These are phyloP conservation scores for Stigmatopora nigra DNA, from an alignment of 2,113 vertebrate species.

Conservation along the genomic window DNA sequence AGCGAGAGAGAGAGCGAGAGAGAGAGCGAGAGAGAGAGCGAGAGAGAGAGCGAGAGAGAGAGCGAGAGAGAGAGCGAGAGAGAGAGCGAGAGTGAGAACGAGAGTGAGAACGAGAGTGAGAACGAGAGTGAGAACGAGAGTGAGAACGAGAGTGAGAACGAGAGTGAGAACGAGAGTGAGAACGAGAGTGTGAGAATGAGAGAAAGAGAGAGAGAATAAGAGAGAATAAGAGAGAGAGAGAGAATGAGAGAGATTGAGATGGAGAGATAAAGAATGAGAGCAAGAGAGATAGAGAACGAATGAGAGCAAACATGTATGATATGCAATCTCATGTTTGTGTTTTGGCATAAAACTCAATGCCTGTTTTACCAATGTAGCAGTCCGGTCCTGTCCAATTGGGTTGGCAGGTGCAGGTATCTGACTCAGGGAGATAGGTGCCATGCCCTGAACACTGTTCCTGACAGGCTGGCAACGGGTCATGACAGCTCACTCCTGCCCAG, in stretches of 20 bases:
- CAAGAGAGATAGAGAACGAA: too few relatives aligned
- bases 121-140: too few relatives aligned
- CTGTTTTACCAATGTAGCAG: conserved; percentile 82
- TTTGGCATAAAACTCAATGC: conserved; percentile 28
- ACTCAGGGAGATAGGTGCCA: conserved; percentile 81
- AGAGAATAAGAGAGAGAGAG: too few relatives aligned
- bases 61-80: background rate
- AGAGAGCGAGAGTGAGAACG: background rate
- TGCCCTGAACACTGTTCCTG: conserved; percentile 94
- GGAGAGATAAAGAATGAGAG: too few relatives aligned
- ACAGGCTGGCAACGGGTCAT: conserved; percentile 81
- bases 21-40: too few relatives aligned
- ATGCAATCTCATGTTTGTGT: conserved; percentile 18
- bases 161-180: too few relatives aligned
- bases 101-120: background rate
- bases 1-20: too few relatives aligned
- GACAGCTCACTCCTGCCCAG: conserved; percentile 86
- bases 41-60: too few relatives aligned
- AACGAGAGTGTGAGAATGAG: too few relatives aligned
- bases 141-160: too few relatives aligned
- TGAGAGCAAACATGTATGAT: conserved; percentile 4
- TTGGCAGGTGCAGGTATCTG: conserved; percentile 83
- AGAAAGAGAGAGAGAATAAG: too few relatives aligned
- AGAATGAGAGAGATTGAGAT: too few relatives aligned
- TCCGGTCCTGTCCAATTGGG: conserved; percentile 90